These are phyloP conservation scores for Troides helena DNA, from an alignment of 2,888 invertebrate genomes.

Conservation along the genomic window DNA sequence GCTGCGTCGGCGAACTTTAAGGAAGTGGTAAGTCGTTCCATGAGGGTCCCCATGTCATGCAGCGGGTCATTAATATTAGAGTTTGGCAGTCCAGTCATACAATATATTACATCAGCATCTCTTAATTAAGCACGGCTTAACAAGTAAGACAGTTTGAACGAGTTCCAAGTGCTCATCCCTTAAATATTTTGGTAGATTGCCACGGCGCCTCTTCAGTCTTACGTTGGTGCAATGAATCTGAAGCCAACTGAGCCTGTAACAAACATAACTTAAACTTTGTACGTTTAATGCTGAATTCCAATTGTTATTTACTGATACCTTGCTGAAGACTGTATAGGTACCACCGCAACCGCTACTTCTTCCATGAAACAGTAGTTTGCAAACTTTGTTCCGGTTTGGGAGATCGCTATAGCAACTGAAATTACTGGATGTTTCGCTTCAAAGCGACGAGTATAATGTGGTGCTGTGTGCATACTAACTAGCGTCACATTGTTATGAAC, in stretches of 20 bases:
- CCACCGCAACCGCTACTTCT: too few relatives aligned
- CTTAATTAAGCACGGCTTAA: conserved; percentile 11
- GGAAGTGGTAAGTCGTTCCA: too few relatives aligned
- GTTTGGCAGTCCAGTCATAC: too few relatives aligned
- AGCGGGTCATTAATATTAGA: too few relatives aligned
- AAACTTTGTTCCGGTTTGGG: too few relatives aligned
- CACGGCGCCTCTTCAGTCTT: conserved; percentile 16
- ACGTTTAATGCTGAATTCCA: not conserved
- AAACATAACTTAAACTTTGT: not conserved
- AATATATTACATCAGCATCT: not conserved
- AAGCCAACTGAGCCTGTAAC: conserved; percentile 7
- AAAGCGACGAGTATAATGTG: too few relatives aligned
- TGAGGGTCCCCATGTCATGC: too few relatives aligned
- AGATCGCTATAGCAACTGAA: too few relatives aligned
- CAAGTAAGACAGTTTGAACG: conserved; percentile 7
- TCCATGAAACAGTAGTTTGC: not conserved
- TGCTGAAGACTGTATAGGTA: not conserved
- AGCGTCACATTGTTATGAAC: too few relatives aligned
- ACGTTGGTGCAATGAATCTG: conserved; percentile 5
- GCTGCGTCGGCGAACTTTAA: too few relatives aligned
- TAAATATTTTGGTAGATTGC: conserved; percentile 28
- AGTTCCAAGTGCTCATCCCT: conserved; percentile 23
- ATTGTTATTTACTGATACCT: not conserved
- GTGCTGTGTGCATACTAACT: too few relatives aligned
- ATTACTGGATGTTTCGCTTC: too few relatives aligned